Evolutionary conservation across 2,797 vertebrate species (phyloP), one percentile per base, ranked within the genome.

Genomic region (Phalloptychus januarius): DNA sequence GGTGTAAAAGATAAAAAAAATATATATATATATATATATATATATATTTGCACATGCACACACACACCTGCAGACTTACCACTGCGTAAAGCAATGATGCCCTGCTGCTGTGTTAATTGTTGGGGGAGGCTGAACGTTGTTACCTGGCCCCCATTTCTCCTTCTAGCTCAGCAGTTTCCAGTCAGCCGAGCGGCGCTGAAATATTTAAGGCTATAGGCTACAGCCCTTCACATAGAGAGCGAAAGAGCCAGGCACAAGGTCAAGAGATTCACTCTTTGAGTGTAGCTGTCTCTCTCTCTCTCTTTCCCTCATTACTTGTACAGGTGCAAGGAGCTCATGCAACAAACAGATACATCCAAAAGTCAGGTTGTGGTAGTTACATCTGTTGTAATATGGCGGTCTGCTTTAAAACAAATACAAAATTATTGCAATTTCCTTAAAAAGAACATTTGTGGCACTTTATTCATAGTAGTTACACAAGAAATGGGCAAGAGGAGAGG

Each of bases 61-160:
- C 71, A 77, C 56, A 77, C 28, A 25, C 2, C 7, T 20, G 77
- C 20, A 81, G 77, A 83, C 73, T 88, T 82, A 72, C 77, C 76
- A 75, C 81, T 77, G 84, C 85, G 61, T 52, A 85, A 77, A 76
- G 87, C 79, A 80, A 82, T 42, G 86, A 86, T 82, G 80, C 76
- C 91, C 90, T 85, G 92, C 93, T 92, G 91, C 76, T 92, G 88
- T 86, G 90, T 91, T 94, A 93, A 94, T 93, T 92, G 89, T 80
- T 86, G 81, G 87, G 86, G 89, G 86, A 92, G 87, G 90, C 63
- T 89, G 88, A 90, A 86, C 50, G 81, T 86, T 84, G 83, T 77
- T 86, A 87, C 81, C 79, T 89, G 91, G 87, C 88, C 85, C 86
- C 80, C 61, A 67, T 89, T 83, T 74, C 84, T 90, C 88, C 78